Percentiles rank a stretch among this genome's conserved stretches.
Evolutionary conservation across 1,140 invertebrate genomes (phyloP).

Genomic region (Monochamus saltuarius): DNA sequence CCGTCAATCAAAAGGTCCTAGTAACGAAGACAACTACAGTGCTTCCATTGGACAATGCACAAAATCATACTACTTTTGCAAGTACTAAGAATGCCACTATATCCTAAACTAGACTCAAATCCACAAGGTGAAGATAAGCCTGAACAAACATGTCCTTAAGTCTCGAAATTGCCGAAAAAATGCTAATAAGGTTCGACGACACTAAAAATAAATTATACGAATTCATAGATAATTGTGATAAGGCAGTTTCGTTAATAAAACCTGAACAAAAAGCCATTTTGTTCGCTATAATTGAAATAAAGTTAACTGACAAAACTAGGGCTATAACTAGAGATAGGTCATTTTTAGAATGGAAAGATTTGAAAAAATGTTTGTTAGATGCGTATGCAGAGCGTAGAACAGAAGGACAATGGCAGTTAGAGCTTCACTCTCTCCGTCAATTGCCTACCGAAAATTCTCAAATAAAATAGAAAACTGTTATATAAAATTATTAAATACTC

Average conservation of each 20-base stretch:
- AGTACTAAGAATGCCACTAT: no score
- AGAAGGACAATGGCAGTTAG: conserved; percentile 16
- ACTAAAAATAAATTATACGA: conserved; percentile 14
- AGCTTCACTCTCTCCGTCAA: conserved; percentile 24
- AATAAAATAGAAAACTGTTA: conserved; percentile 36
- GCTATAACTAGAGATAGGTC: conserved; percentile 12
- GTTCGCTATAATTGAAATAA: conserved; percentile 12
- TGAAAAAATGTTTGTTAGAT: conserved; percentile 18
- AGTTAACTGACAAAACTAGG: conserved; percentile 14
- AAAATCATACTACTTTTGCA: no score
- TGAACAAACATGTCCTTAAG: no score
- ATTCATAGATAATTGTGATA: conserved; percentile 15
- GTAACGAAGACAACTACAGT: no score
- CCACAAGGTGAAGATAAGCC: no score
- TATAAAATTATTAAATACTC: conserved; percentile 37
- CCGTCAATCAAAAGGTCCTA: no score
- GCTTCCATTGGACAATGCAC: no score
- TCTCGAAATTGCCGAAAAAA: conserved; percentile 17
- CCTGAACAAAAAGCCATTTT: conserved; percentile 10
- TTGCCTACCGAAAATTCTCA: conserved; percentile 30
- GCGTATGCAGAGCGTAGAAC: conserved; percentile 16
- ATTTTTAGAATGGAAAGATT: conserved; percentile 9
- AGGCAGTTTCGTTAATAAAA: conserved; percentile 10
- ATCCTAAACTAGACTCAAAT: no score
- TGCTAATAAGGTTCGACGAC: conserved; percentile 13